phyloP scores from a whole-genome alignment of 2,113 vertebrate species.

The Nesogale talazaci region DNA sequence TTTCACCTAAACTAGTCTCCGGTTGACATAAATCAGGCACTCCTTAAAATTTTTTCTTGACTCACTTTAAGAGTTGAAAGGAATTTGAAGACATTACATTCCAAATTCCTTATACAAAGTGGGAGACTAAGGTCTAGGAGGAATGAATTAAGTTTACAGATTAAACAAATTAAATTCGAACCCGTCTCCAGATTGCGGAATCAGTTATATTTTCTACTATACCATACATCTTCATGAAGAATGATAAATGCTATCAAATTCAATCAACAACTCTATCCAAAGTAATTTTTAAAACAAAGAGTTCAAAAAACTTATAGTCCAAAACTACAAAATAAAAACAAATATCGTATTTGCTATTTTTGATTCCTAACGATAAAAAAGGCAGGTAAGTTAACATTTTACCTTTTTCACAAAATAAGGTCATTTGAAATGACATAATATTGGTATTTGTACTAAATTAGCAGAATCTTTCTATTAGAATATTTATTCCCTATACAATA shows the following conservation, averaged over 20 bases:
- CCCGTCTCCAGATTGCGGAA: background rate
- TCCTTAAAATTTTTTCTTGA: background rate
- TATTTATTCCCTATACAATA: background rate
- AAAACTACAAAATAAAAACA: constrained; percentile 16
- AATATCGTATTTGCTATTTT: background rate
- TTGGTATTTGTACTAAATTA: background rate
- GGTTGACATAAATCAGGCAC: background rate
- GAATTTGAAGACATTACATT: background rate
- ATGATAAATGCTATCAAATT: background rate
- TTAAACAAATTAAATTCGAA: background rate
- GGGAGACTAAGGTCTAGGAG: background rate
- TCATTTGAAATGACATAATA: background rate
- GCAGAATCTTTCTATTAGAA: background rate
- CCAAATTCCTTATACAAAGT: constrained; percentile 2
- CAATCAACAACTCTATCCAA: background rate
- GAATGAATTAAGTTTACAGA: constrained; percentile 12
- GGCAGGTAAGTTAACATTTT: background rate
- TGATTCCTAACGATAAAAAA: constrained; percentile 19
- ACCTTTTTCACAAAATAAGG: background rate
- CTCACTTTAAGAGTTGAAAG: background rate
- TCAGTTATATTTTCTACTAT: constrained; percentile 8
- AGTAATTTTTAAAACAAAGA: constrained; percentile 19
- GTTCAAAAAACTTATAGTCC: background rate
- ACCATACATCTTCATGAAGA: constrained; percentile 31
- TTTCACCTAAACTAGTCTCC: background rate